Percentiles rank a stretch among this genome's conserved stretches.
phyloP scores from a whole-genome alignment of 2,888 invertebrate genomes.

The Idaea biselata region DNA sequence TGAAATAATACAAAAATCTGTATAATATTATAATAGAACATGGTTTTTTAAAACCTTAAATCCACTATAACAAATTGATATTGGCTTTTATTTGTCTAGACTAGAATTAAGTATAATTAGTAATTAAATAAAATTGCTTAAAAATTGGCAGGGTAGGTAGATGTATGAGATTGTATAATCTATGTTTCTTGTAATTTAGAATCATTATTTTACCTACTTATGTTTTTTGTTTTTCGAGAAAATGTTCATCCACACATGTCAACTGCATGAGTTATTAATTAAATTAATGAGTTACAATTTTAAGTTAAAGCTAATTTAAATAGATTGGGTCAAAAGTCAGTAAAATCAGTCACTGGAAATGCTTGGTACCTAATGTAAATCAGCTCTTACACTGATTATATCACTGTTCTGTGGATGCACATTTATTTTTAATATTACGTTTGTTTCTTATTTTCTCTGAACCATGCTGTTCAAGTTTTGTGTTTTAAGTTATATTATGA shows the following conservation, averaged over 20 bases:
- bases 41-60: background rate
- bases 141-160: background rate
- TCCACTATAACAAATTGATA: background rate
- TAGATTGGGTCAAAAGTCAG: too few relatives aligned
- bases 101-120: background rate
- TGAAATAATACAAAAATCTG: background rate
- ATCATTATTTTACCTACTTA: background rate
- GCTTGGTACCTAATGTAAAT: too few relatives aligned
- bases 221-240: background rate
- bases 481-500: slow-evolving; percentile 27
- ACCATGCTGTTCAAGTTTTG: slow-evolving; percentile 15
- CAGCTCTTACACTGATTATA: background rate
- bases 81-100: background rate
- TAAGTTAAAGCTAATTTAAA: too few relatives aligned
- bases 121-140: slow-evolving; percentile 1
- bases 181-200: background rate
- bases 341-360: too few relatives aligned
- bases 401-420: background rate
- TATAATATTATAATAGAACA: background rate
- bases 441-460: background rate
- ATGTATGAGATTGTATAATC: background rate
- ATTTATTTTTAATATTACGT: background rate
- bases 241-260: background rate
- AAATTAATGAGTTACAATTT: too few relatives aligned
- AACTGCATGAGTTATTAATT: too few relatives aligned